Conservation (phyloP, 2,113 vertebrate genomes). For the Rhinichthys klamathensis region DNA sequence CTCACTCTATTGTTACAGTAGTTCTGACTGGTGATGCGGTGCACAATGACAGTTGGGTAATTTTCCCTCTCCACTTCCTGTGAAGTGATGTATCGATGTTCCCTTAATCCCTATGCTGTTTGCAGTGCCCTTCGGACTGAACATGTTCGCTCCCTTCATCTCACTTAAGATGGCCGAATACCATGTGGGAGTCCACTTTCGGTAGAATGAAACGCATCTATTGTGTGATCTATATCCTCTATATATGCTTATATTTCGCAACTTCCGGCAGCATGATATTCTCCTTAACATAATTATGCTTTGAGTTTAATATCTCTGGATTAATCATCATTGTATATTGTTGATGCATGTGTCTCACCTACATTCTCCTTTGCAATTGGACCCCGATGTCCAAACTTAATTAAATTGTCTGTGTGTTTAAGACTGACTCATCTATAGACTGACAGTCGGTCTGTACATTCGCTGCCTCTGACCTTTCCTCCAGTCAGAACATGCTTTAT, state of each 20-base stretch:
- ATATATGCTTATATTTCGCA: not conserved
- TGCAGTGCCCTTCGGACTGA: too few relatives aligned
- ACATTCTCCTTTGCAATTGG: not conserved
- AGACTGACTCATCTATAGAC: conserved; percentile 24
- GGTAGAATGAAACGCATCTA: too few relatives aligned
- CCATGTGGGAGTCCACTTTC: too few relatives aligned
- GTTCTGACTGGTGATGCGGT: too few relatives aligned
- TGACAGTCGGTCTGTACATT: conserved; percentile 16
- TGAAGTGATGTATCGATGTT: too few relatives aligned
- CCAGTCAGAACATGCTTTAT: conserved; percentile 28
- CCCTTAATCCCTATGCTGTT: too few relatives aligned
- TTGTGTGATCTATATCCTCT: not conserved
- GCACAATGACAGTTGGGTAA: too few relatives aligned
- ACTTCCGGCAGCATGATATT: not conserved
- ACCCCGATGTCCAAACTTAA: not conserved
- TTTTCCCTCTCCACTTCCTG: too few relatives aligned
- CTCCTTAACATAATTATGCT: not conserved
- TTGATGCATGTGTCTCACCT: not conserved
- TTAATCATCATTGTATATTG: not conserved
- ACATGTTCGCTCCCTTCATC: too few relatives aligned
- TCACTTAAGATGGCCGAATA: too few relatives aligned
- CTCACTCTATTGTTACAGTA: too few relatives aligned
- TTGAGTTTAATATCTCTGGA: not conserved
- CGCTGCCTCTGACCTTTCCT: conserved; percentile 27
- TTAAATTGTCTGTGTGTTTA: conserved; percentile 7